Percentiles rank a stretch among this genome's conserved stretches.
Conservation (phyloP, 1,140 invertebrate species). For the Condylostylus longicornis region DNA sequence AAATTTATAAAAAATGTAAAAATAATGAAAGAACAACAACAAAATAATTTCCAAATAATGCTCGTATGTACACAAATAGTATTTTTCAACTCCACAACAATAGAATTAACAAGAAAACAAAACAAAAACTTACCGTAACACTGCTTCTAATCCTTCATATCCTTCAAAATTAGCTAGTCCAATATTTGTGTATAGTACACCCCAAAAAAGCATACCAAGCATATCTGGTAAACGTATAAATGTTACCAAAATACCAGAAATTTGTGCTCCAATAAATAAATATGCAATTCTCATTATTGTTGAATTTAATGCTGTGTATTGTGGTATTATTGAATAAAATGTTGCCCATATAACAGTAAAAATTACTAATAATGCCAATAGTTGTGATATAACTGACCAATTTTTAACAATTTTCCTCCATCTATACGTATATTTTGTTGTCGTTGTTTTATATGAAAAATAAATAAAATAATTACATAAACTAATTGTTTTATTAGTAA, state of each 20-base stretch:
- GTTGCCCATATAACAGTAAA: conserved; percentile 21
- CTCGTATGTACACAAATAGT: too few relatives aligned
- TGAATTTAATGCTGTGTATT: conserved; percentile 14
- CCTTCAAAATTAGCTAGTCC: conserved; percentile 26
- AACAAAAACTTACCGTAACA: conserved; percentile 21
- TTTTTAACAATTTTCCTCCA: conserved; percentile 20
- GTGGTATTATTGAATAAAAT: conserved; percentile 13
- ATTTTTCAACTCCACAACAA: too few relatives aligned
- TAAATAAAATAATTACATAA: too few relatives aligned
- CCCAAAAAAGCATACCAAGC: conserved; percentile 31
- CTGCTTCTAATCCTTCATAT: conserved; percentile 22
- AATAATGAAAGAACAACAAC: too few relatives aligned
- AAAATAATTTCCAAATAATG: too few relatives aligned
- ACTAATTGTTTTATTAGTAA: too few relatives aligned
- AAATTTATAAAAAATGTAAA: too few relatives aligned
- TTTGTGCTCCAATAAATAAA: conserved; percentile 27
- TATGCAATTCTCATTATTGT: conserved; percentile 26
- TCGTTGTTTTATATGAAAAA: conserved; percentile 10
- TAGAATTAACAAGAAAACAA: too few relatives aligned
- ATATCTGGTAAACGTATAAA: conserved; percentile 26
- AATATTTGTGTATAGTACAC: conserved; percentile 26
- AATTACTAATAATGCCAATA: conserved; percentile 18
- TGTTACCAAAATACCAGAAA: conserved; percentile 22
- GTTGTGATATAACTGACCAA: conserved; percentile 24
- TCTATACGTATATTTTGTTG: conserved; percentile 9